A percentile compares a stretch with the other conserved stretches of the same genome.
These are phyloP conservation scores for Tachystola acroxantha DNA, from an alignment of 2,888 invertebrate species.

Conservation along the genomic window DNA sequence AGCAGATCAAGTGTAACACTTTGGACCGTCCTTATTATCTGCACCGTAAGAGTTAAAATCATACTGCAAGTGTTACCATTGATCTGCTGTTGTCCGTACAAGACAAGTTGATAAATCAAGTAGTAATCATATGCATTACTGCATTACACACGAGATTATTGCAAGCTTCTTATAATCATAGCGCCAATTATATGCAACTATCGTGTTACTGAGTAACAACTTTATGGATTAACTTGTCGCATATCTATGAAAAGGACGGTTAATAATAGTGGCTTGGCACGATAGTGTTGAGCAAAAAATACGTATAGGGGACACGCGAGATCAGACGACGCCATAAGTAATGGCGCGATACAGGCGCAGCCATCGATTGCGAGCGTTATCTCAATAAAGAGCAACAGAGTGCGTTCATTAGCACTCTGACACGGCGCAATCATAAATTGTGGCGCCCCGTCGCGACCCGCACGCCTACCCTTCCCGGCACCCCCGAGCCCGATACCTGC, in stretches of 20 bases:
- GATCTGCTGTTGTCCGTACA: no score
- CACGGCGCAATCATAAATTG: slow-evolving; percentile 75
- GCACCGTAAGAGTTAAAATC: no score
- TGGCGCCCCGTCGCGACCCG: slow-evolving; percentile 70
- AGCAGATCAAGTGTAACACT: no score
- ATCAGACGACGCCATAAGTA: slow-evolving; percentile 62
- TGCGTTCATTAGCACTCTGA: slow-evolving; percentile 76
- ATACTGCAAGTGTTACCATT: no score
- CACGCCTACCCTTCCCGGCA: slow-evolving; percentile 55
- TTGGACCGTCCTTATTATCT: no score
- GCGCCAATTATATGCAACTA: slow-evolving; percentile 14
- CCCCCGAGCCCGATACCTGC: slow-evolving; percentile 49
- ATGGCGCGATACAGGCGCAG: slow-evolving; percentile 50
- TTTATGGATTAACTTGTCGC: slow-evolving; percentile 56
- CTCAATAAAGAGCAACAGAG: slow-evolving; percentile 76
- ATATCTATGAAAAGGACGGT: slow-evolving; percentile 35
- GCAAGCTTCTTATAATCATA: slow-evolving; percentile 19
- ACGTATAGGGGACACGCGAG: slow-evolving; percentile 59
- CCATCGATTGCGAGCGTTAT: slow-evolving; percentile 69
- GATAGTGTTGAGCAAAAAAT: slow-evolving; percentile 55
- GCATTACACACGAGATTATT: slow-evolving; percentile 15
- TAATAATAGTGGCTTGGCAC: slow-evolving; percentile 64
- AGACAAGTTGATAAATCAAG: no score
- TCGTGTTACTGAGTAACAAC: slow-evolving; percentile 24
- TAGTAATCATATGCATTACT: slow-evolving; percentile 33